Evolutionary conservation across 2,888 invertebrate species (phyloP), one percentile per base, ranked within the genome.

Genomic region (Machimus rusticus): DNA sequence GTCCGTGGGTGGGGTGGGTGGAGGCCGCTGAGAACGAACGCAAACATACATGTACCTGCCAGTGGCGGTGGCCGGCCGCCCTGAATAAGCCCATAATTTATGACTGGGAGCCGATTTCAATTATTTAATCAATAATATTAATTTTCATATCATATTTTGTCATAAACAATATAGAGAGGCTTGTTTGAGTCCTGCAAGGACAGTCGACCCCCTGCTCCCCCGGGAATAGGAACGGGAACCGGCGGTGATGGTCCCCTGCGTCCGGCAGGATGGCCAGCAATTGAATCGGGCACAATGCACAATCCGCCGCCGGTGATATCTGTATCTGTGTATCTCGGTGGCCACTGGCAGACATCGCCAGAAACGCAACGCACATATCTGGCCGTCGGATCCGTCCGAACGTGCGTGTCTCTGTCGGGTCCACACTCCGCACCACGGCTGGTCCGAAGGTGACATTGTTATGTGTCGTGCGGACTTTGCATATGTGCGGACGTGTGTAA

Each of bases 121-220:
- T 92, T 92, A 92, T 92, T 92, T 92, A 92, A 92, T 92, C 92
- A 92, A 92, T 92, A 92, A 91, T 92, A 92, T 92, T 92, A 92
- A 92, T 92, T 92, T 92, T 92, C 92, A 91, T 92, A 92, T 92
- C 92, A 92, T 91, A 92, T 92, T 92, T 92, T 92, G 92, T 92
- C 92, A 92, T 90, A 91, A 91, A 91, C 92, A 92, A 92, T 92
- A 92, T 87, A 87, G 87, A 86, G 86, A 86, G 46, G 87, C 74
- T 28, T 87, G 66, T 81, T 78, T 34, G 74, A 43, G 31, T 31
- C 66, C 34, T 46, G 37, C 57, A 74, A 66, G 57, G 79, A 74
- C 28, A 37, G 66, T 12, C 74, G 82, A 28, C 79, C 39, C 78
- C 57, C 57, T 23, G 6, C 34, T 31, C 34, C 6, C 34, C 34